phyloP scores from a whole-genome alignment of 2,888 invertebrate genomes.

The Branchipolynoe longqiensis region DNA sequence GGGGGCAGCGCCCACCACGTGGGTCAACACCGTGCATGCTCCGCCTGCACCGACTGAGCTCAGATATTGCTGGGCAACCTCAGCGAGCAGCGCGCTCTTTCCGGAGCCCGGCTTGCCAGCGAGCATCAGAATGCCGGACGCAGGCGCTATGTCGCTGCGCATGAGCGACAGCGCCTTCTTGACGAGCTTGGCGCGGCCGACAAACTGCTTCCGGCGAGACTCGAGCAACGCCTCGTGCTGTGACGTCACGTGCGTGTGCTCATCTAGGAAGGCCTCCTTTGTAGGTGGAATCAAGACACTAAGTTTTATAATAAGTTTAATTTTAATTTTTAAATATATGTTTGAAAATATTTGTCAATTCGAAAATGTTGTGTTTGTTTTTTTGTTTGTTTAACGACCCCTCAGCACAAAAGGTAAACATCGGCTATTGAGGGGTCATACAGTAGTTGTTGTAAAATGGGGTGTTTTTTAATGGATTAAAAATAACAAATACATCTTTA shows the following conservation, averaged over 20 bases:
- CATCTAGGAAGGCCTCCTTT: slow-evolving; percentile 75
- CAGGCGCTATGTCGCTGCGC: too few species aligned
- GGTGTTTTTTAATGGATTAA: too few species aligned
- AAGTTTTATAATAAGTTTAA: too few species aligned
- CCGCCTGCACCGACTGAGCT: slow-evolving; percentile 67
- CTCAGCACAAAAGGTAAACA: too few species aligned
- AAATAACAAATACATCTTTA: too few species aligned
- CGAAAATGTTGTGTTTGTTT: too few species aligned
- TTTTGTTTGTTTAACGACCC: too few species aligned
- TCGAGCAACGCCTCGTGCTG: slow-evolving; percentile 77
- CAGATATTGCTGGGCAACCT: slow-evolving; percentile 71
- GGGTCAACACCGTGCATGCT: slow-evolving; percentile 71
- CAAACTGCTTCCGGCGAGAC: slow-evolving; percentile 71
- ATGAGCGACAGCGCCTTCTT: slow-evolving; percentile 73
- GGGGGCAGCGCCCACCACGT: slow-evolving; percentile 79
- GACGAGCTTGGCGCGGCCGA: slow-evolving; percentile 74
- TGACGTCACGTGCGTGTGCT: slow-evolving; percentile 71
- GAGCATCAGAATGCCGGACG: slow-evolving; percentile 77
- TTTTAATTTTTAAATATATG: too few species aligned
- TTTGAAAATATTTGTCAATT: too few species aligned
- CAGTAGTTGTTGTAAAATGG: too few species aligned
- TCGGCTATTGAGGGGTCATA: too few species aligned
- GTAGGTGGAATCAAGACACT: too few species aligned
- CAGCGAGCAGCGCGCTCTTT: slow-evolving; percentile 80
- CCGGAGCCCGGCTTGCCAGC: slow-evolving; percentile 81